phyloP scores from a whole-genome alignment of 2,113 vertebrate species.

The Nannospalax galili region DNA sequence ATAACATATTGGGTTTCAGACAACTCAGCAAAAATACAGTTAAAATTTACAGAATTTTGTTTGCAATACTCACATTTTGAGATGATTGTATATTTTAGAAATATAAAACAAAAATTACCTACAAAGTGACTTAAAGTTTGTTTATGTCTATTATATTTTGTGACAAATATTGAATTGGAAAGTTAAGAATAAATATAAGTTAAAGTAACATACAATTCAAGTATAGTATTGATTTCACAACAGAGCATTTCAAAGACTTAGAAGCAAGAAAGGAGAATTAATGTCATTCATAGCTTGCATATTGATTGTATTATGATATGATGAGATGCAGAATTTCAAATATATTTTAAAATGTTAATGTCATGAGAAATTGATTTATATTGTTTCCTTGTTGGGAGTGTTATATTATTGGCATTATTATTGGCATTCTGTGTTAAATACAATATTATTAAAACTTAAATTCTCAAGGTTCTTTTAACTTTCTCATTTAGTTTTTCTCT shows the following conservation, averaged over 20 bases:
- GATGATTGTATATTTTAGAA: background rate
- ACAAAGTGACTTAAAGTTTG: background rate
- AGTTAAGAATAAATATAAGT: background rate
- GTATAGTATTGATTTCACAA: background rate
- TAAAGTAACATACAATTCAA: background rate
- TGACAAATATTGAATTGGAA: no score
- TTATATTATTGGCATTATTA: no score
- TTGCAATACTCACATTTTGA: background rate
- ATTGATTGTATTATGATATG: background rate
- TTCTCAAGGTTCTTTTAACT: no score
- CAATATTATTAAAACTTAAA: no score
- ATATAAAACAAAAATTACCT: background rate
- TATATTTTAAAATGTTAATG: background rate
- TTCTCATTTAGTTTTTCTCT: no score
- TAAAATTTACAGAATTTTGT: background rate
- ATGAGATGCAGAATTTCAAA: background rate
- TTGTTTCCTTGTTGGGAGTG: background rate
- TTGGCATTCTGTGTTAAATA: background rate
- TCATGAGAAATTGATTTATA: background rate
- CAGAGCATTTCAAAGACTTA: background rate
- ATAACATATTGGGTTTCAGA: background rate
- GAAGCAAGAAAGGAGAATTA: background rate
- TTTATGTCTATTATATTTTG: background rate
- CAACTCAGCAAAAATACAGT: background rate
- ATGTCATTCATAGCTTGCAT: background rate